A percentile compares a stretch with the other conserved stretches of the same genome.
Evolutionary conservation across 2,113 vertebrate species (phyloP).

Genomic region (Gnathonemus longibarbis): DNA sequence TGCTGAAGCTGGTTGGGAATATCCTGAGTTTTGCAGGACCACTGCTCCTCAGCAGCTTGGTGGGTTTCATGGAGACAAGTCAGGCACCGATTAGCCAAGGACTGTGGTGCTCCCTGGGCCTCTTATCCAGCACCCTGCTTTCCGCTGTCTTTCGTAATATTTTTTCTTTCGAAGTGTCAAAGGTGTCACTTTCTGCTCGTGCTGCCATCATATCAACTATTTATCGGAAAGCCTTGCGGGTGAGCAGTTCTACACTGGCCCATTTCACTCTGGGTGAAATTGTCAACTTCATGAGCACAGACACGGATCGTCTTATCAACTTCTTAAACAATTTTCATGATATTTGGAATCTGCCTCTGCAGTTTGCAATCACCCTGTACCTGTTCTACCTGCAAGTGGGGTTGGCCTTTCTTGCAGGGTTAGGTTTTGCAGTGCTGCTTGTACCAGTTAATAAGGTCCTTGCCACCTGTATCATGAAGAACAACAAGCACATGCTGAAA

Average conservation of each 20-base stretch:
- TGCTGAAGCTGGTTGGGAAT: slow-evolving; percentile 69
- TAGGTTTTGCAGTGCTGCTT: slow-evolving; percentile 75
- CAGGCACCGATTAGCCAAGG: slow-evolving; percentile 73
- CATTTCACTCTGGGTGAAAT: slow-evolving; percentile 70
- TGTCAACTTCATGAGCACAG: slow-evolving; percentile 88
- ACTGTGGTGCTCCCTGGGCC: slow-evolving; percentile 68
- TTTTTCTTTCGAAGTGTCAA: slow-evolving; percentile 73
- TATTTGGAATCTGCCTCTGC: slow-evolving; percentile 84
- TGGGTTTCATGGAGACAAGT: slow-evolving; percentile 77
- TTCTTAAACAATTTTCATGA: slow-evolving; percentile 88
- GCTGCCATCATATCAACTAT: slow-evolving; percentile 68
- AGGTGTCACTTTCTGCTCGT: slow-evolving; percentile 69
- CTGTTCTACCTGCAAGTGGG: slow-evolving; percentile 86
- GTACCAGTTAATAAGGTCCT: slow-evolving; percentile 88
- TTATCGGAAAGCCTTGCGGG: slow-evolving; percentile 74
- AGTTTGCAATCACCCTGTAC: slow-evolving; percentile 77
- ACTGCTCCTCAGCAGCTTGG: slow-evolving; percentile 75
- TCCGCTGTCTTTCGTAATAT: slow-evolving; percentile 72
- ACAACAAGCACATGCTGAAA: slow-evolving; percentile 74
- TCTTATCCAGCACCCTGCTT: slow-evolving; percentile 70
- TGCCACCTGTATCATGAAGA: slow-evolving; percentile 73
- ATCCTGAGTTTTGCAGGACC: slow-evolving; percentile 77
- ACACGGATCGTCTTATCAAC: slow-evolving; percentile 75
- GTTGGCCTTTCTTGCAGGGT: slow-evolving; percentile 76
- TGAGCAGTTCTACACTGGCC: slow-evolving; percentile 62